Evolutionary conservation across 2,797 vertebrate species (phyloP).

Genomic region (Sebastes iracundus): DNA sequence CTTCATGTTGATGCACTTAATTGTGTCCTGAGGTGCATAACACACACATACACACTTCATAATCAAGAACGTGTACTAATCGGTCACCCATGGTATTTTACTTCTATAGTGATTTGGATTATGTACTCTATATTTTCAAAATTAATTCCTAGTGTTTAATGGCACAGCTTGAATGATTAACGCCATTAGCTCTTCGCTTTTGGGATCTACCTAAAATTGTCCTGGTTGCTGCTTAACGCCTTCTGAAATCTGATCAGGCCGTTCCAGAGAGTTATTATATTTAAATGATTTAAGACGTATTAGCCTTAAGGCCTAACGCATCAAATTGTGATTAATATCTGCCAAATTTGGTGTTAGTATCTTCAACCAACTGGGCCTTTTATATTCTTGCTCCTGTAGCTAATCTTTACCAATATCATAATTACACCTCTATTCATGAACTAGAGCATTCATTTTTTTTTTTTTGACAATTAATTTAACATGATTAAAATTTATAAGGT

Average conservation of each 20-base stretch:
- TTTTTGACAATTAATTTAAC: constrained; percentile 75
- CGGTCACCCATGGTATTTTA: neutral
- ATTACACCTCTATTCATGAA: constrained; percentile 68
- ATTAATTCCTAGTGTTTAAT: constrained; percentile 25
- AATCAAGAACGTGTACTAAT: neutral
- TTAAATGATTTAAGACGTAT: constrained; percentile 27
- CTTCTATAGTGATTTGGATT: neutral
- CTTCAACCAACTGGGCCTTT: constrained; percentile 34
- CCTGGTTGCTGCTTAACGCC: neutral
- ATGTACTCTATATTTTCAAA: constrained; percentile 18
- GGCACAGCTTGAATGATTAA: constrained; percentile 25
- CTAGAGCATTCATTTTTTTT: constrained; percentile 67
- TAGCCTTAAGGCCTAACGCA: constrained; percentile 16
- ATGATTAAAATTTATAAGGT: constrained; percentile 76
- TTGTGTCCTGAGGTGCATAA: neutral
- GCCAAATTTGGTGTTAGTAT: constrained; percentile 37
- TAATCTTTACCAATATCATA: constrained; percentile 68
- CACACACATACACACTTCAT: neutral
- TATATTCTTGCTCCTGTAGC: constrained; percentile 39
- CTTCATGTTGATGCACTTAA: constrained; percentile 3
- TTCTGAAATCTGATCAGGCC: constrained; percentile 31
- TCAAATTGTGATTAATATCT: constrained; percentile 47
- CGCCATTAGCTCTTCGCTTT: constrained; percentile 13
- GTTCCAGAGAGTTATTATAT: constrained; percentile 5
- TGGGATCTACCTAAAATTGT: constrained; percentile 19